These are phyloP conservation scores for Liolophura sinensis DNA, from an alignment of 1,140 invertebrate genomes.

Conservation along the genomic window DNA sequence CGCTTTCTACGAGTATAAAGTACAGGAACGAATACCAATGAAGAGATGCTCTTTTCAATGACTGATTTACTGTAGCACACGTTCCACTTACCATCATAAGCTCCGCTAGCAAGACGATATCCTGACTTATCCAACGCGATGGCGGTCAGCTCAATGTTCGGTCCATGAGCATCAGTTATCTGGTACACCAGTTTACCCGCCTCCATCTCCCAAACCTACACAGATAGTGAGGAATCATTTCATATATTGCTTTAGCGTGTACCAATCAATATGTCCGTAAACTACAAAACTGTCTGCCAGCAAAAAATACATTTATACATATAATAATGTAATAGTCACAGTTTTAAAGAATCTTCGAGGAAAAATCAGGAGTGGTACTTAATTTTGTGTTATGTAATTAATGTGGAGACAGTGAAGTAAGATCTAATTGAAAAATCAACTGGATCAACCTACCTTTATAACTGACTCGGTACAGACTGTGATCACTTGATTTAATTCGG, in stretches of 20 bases:
- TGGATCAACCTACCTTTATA: slow-evolving; percentile 37
- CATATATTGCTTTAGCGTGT: too few species aligned
- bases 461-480: slow-evolving; percentile 54
- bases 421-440: neutral
- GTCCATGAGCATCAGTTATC: slow-evolving; percentile 47
- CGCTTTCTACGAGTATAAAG: too few species aligned
- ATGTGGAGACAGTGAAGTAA: too few species aligned
- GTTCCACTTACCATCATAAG: slow-evolving; percentile 40
- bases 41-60: neutral
- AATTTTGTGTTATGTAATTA: too few species aligned
- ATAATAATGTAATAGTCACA: too few species aligned
- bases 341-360: too few species aligned
- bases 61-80: neutral
- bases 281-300: too few species aligned
- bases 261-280: too few species aligned
- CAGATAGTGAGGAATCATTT: neutral
- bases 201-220: slow-evolving; percentile 54
- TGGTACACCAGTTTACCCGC: slow-evolving; percentile 50
- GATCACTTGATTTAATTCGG: slow-evolving; percentile 49
- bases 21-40: neutral
- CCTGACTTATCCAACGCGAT: slow-evolving; percentile 49
- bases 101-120: slow-evolving; percentile 53
- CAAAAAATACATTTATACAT: too few species aligned
- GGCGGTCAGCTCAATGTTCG: slow-evolving; percentile 46
- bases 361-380: too few species aligned